phyloP scores from a whole-genome alignment of 1,140 invertebrate species.

The Arion vulgaris region DNA sequence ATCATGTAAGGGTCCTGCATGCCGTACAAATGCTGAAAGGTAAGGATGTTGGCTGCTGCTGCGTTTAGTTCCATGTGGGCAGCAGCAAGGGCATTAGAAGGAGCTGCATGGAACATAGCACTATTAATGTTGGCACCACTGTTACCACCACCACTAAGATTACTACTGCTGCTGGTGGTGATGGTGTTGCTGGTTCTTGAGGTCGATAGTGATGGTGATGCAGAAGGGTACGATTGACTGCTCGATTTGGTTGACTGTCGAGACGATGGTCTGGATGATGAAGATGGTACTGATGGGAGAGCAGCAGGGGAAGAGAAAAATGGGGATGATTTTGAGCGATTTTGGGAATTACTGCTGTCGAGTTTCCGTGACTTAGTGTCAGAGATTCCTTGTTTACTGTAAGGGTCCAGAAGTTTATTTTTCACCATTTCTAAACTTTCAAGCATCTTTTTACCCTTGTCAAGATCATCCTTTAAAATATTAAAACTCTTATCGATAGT shows the following conservation, averaged over 20 bases:
- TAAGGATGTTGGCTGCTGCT: slow-evolving; percentile 20
- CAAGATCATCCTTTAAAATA: slow-evolving; percentile 8
- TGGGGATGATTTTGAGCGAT: not conserved
- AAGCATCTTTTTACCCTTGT: slow-evolving; percentile 30
- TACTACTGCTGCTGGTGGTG: not conserved
- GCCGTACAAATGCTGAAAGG: slow-evolving; percentile 20
- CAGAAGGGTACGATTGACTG: not conserved
- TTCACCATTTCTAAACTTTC: slow-evolving; percentile 26
- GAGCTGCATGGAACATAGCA: slow-evolving; percentile 25
- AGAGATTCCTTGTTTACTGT: not conserved
- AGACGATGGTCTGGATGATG: slow-evolving; percentile 27
- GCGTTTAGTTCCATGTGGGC: slow-evolving; percentile 31
- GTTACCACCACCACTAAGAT: not conserved
- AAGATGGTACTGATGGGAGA: not conserved
- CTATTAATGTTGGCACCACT: not conserved
- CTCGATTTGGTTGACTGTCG: slow-evolving; percentile 14
- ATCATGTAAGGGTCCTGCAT: slow-evolving; percentile 38
- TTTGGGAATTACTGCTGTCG: slow-evolving; percentile 7
- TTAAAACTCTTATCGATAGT: slow-evolving; percentile 21
- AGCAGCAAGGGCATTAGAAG: slow-evolving; percentile 17
- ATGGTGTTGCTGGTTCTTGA: not conserved
- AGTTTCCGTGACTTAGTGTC: slow-evolving; percentile 7
- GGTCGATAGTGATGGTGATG: slow-evolving; percentile 16
- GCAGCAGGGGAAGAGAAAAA: not conserved
- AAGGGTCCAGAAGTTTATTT: slow-evolving; percentile 21